Evolutionary conservation across 92 coral and sea anemone species (phyloP).

Genomic region (Blastomussa wellsi): DNA sequence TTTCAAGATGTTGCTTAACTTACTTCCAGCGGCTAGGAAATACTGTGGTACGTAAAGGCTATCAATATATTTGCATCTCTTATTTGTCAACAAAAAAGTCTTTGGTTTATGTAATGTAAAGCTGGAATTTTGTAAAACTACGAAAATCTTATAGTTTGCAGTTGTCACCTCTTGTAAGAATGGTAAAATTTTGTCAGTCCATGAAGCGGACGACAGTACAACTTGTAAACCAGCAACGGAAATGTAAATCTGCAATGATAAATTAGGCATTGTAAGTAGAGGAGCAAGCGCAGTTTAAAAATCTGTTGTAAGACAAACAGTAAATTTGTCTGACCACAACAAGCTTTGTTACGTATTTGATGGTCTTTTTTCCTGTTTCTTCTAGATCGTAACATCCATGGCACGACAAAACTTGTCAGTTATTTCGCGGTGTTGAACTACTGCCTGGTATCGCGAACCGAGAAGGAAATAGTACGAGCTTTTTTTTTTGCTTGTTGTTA

Average conservation of each 20-base stretch:
- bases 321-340: too few relatives aligned
- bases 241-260: too few relatives aligned
- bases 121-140: too few relatives aligned
- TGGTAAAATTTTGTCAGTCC: not conserved
- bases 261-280: too few relatives aligned
- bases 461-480: slow-evolving; percentile 86
- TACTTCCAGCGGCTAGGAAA: slow-evolving; percentile 75
- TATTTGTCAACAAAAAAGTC: not conserved
- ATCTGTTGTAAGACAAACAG: too few relatives aligned
- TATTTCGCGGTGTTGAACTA: slow-evolving; percentile 94
- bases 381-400: slow-evolving; percentile 94
- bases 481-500: not conserved
- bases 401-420: slow-evolving; percentile 94
- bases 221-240: not conserved
- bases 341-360: not conserved
- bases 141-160: not conserved
- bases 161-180: not conserved
- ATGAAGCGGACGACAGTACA: not conserved
- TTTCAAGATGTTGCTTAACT: slow-evolving; percentile 74
- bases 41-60: slow-evolving; percentile 73
- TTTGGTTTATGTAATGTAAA: not conserved
- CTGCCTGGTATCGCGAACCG: slow-evolving; percentile 89
- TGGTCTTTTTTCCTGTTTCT: not conserved
- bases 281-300: too few relatives aligned
- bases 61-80: too few relatives aligned